Percentiles rank a stretch among this genome's conserved stretches.
Conservation (phyloP, 2,888 invertebrate genomes). For the Drosophila merina region DNA sequence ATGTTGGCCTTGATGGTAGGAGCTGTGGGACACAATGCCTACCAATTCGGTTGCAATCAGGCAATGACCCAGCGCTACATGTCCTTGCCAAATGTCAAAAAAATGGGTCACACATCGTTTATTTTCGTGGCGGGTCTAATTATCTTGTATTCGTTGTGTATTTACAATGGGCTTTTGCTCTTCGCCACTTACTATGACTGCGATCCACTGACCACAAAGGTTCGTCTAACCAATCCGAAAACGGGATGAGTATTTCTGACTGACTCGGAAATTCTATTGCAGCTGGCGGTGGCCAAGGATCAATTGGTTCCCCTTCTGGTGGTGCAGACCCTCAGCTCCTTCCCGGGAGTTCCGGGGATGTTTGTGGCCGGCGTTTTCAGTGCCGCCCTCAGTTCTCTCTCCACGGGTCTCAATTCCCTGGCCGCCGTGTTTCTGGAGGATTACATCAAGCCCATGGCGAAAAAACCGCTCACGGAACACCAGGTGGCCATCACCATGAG, state of each 20-base stretch:
- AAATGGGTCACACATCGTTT: conserved; percentile 88
- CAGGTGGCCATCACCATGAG: conserved; percentile 87
- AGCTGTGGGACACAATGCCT: conserved; percentile 89
- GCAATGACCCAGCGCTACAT: conserved; percentile 93
- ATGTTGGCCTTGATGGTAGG: conserved; percentile 90
- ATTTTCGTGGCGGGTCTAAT: conserved; percentile 87
- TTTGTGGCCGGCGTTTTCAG: conserved; percentile 96
- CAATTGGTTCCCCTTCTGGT: conserved; percentile 93
- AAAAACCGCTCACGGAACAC: conserved; percentile 85
- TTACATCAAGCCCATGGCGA: conserved; percentile 89
- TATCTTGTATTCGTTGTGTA: conserved; percentile 86
- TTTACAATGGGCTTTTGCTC: conserved; percentile 89
- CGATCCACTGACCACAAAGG: conserved; percentile 91
- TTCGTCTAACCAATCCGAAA: conserved; percentile 76
- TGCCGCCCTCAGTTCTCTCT: conserved; percentile 93
- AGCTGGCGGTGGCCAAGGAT: conserved; percentile 91
- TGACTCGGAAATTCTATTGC: conserved; percentile 11
- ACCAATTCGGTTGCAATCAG: conserved; percentile 91
- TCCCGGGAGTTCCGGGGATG: conserved; percentile 92
- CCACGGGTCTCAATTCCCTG: conserved; percentile 92
- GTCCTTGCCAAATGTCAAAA: conserved; percentile 88
- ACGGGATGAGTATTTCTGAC: too few relatives aligned
- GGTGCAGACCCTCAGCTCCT: conserved; percentile 90
- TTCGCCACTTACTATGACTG: conserved; percentile 91
- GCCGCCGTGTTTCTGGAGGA: conserved; percentile 92